These are phyloP conservation scores for Maniola hyperantus DNA, from an alignment of 2,888 invertebrate species.

Conservation along the genomic window DNA sequence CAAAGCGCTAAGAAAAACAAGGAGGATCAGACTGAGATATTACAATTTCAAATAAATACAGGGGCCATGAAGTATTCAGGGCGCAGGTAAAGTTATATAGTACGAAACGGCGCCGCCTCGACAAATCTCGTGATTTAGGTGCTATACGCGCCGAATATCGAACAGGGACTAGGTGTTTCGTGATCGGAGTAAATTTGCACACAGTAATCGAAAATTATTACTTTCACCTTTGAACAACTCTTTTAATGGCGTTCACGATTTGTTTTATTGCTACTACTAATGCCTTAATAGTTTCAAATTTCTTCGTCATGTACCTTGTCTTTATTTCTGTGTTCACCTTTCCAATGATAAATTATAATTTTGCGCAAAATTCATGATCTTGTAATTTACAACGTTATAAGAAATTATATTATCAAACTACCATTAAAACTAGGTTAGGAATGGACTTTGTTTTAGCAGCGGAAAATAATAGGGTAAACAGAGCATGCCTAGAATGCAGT, in stretches of 20 bases:
- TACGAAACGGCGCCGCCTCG: constrained; percentile 72
- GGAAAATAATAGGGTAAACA: constrained; percentile 6
- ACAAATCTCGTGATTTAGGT: constrained; percentile 82
- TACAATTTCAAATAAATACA: constrained; percentile 81
- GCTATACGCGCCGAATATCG: constrained; percentile 79
- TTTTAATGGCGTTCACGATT: constrained; percentile 35
- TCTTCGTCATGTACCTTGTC: not conserved
- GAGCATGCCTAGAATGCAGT: constrained; percentile 12
- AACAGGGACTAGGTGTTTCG: constrained; percentile 73
- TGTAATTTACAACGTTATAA: not conserved
- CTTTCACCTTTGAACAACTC: constrained; percentile 47
- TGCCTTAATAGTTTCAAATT: not conserved
- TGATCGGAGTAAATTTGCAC: constrained; percentile 78
- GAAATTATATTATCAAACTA: constrained; percentile 3
- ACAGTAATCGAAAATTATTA: constrained; percentile 74
- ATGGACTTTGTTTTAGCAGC: not conserved
- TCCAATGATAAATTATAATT: not conserved
- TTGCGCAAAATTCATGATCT: not conserved
- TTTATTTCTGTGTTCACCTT: not conserved
- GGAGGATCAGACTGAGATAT: constrained; percentile 76
- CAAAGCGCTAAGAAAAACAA: constrained; percentile 73
- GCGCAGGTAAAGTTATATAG: constrained; percentile 79
- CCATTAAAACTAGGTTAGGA: constrained; percentile 7
- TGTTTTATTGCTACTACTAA: constrained; percentile 21
- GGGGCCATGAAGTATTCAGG: constrained; percentile 78